A percentile compares a stretch with the other conserved stretches of the same genome.
Conservation (phyloP, 2,888 invertebrate genomes). For the Acanthosepion pharaonis region DNA sequence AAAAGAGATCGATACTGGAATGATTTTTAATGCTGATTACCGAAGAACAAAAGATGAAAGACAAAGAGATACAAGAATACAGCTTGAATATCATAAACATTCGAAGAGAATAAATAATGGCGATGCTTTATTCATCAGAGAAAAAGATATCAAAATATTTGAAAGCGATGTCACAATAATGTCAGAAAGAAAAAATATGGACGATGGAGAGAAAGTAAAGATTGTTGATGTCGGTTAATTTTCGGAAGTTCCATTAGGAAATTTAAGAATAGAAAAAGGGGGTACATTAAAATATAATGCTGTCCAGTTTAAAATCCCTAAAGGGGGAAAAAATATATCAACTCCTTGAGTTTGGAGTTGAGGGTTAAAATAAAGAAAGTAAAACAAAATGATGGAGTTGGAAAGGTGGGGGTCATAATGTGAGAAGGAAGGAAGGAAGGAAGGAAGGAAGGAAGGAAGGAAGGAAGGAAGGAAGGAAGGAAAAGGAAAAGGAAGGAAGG, state of each 20-base stretch:
- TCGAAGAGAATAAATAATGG: neutral
- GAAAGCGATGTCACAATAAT: neutral
- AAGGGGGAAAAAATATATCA: neutral
- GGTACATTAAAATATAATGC: neutral
- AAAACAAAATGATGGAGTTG: neutral
- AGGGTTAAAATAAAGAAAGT: neutral
- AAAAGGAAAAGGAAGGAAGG: neutral
- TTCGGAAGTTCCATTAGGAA: neutral
- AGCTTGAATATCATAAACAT: no score
- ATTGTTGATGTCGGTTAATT: neutral
- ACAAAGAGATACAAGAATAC: no score
- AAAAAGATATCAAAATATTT: neutral
- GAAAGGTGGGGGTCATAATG: neutral
- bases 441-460: neutral
- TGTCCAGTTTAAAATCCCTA: neutral
- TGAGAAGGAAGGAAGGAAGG: neutral
- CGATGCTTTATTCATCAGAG: neutral
- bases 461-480: neutral
- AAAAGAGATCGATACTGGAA: no score
- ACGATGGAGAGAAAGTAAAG: neutral
- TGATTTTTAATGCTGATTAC: no score
- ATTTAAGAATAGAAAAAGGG: neutral
- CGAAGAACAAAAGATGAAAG: no score
- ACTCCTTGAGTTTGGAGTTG: neutral
- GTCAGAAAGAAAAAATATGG: neutral